Base-by-base conservation (phyloP, 2,113 vertebrate species). In the Amblyopsis rosae region DNA sequence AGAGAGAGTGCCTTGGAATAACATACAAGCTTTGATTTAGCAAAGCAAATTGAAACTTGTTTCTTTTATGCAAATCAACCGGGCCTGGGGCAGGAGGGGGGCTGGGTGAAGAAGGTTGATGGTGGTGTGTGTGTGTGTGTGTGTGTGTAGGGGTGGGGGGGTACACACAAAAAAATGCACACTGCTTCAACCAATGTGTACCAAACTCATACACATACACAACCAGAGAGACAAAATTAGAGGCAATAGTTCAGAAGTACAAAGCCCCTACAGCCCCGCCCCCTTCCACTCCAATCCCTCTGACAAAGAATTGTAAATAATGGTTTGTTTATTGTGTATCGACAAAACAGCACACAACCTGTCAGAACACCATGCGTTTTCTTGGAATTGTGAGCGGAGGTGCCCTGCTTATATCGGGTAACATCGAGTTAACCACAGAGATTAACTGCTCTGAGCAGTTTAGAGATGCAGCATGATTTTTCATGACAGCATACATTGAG, bases 1-100 rank as follows among this genome's bases (percentile, higher is more conserved):
- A 92, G 92, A 97, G 97, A 99, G 96, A 98, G 95, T 89, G 86
- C 94, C 94, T 94, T 86, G 88, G 95, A 95, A 95, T 97, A 96
- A 95, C 95, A 95, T 95, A 95, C 92, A 95, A 93, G 96, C 96
- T 98, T 98, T 96, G 96, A 98, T 98, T 99, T 96, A 96, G 96
- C 95, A 98, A 98, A 98, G 96, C 96, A 98, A 97, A 98, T 98
- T 95, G 96, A 98, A 99, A 98, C 98, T 98, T 98, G 96, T 99
- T 98, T 98, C 96, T 96, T 98, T 98, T 99, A 98, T 98, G 96
- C 96, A 99, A 98, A 98, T 95, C 95, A 96, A 93, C 94, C 94
- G 91, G 93, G 95, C 94, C 94, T 92, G 93, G 92, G 94, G 94
- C 93, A 9, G 56, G 56, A 16, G 93, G 95, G 94, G 94, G 94